phyloP scores from a whole-genome alignment of 2,888 invertebrate species.

The Chelonus formosanus region DNA sequence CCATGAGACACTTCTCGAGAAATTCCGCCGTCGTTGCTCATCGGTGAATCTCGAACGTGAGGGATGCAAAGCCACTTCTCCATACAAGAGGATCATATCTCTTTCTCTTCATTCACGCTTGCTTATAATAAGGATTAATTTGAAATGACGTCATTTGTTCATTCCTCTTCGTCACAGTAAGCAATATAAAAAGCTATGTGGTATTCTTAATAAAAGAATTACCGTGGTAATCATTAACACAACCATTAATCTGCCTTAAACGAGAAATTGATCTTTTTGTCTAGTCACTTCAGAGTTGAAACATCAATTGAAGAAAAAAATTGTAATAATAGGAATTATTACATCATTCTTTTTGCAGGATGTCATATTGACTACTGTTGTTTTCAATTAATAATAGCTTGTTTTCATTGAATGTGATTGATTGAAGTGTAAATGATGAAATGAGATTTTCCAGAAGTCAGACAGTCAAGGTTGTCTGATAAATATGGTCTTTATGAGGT shows the following conservation, averaged over 20 bases:
- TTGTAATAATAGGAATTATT: too few relatives aligned
- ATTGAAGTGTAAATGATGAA: too few relatives aligned
- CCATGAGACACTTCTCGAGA: background rate
- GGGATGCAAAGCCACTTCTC: constrained; percentile 21
- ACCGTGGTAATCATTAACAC: constrained; percentile 4
- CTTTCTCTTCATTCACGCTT: constrained; percentile 1
- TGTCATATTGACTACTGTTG: too few relatives aligned
- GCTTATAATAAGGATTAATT: constrained; percentile 17
- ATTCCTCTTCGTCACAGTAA: background rate
- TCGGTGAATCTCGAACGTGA: constrained; percentile 24
- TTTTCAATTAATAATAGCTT: too few relatives aligned
- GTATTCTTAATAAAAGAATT: background rate
- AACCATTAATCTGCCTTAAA: constrained; percentile 4
- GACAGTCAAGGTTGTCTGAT: too few relatives aligned
- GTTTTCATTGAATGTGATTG: too few relatives aligned
- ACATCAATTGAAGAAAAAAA: background rate
- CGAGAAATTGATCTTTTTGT: background rate
- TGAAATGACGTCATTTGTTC: constrained; percentile 25
- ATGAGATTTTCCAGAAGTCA: too few relatives aligned
- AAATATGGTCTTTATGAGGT: too few relatives aligned
- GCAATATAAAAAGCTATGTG: too few relatives aligned
- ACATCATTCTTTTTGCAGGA: too few relatives aligned
- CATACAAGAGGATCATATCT: constrained; percentile 17
- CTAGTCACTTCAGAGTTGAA: too few relatives aligned
- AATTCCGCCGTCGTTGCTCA: constrained; percentile 34